Base-by-base conservation (phyloP, 2,888 invertebrate species). In the Onchidella celtica region DNA sequence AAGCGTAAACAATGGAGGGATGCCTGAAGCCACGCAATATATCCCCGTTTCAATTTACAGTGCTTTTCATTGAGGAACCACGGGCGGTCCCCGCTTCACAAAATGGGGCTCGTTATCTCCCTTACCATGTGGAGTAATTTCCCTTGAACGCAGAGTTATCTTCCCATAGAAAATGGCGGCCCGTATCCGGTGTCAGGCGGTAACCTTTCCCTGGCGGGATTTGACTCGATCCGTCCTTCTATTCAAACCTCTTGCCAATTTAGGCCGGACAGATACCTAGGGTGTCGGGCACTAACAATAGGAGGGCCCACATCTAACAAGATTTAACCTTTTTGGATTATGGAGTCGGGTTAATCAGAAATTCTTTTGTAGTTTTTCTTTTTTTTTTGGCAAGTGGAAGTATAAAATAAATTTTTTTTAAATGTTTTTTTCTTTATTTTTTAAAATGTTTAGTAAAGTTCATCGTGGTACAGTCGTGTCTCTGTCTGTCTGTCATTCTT, bases 51-150 rank as follows among this genome's bases (percentile, higher is more conserved):
- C 3, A 4, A 27, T 29, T 27, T 27, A 27, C 29, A 27, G 29
- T n/a, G n/a, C 63, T 27, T 63, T n/a, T 63, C 63, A 63, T 2
- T 24, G 61, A 27, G 24, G 6, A 63, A 27, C 63, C 24, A 14
- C 63, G 14, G n/a, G 63, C n/a, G 63, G 63, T 27, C 63, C 29
- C 29, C 9, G 63, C 29, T 29, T 63, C 47, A 27, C 63, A n/a
- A 63, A 63, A 63, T 63, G 29, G 63, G 29, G 27, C 63, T 63
- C 63, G 63, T 63, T 63, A 63, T 63, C 63, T 63, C 27, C 27
- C 27, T 63, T 63, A 63, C 63, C 63, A 63, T 27, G 24, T 27
- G 63, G 27, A n/a, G 27, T 27, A 2, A 63, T 27, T n/a, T 63
- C 63, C 24, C 61, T 61, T 61, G n/a, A n/a, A n/a, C 61, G 24